Evolutionary conservation across 2,888 invertebrate species (phyloP), one percentile per base, ranked within the genome.

Genomic region (Hybos culiciformis): DNA sequence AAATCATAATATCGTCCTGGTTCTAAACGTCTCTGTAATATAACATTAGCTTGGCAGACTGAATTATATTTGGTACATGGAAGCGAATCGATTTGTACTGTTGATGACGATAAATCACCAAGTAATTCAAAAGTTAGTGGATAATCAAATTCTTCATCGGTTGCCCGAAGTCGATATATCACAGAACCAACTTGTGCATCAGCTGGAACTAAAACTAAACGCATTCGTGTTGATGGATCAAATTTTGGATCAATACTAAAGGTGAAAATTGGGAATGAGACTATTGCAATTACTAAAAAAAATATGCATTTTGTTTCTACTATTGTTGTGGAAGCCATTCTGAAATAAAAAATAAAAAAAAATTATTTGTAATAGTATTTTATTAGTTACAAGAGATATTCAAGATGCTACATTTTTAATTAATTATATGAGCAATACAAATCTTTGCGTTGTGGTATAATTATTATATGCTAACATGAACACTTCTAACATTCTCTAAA

Each of bases 11-110:
- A 80, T 47, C 86, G 75, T n/a, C 84, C 85, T 1, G 81, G 75
- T 62, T 83, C 83, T 54, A 91, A 68, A 48, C 80, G 72, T 54
- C 80, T 74, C 51, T 80, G 76, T 49, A 91, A 70, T 50, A 86
- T 75, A 53, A 91, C 80, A 66, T 90, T 88, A 44, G 88, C 88
- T 65, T 88, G 86, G 67, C 90, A 90, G 55, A 86, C 80, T 41
- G 85, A 85, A 70, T 88, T 85, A 69, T 85, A 84, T 51, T 81
- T 74, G 45, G 83, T 82, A 70, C 90, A 90, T 38, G 87, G 85
- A 45, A 90, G 73, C 52, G 81, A 78, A 60, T 86, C 83, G 50
- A 88, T 73, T 53, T 79, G 75, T 50, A 88, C 78, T 57, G 84
- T 78, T 45, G 83, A 77, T 48, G 80, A 78, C 53, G 84, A 78